These are phyloP conservation scores for Itoplectis maculator DNA, from an alignment of 2,888 invertebrate species.

Conservation along the genomic window DNA sequence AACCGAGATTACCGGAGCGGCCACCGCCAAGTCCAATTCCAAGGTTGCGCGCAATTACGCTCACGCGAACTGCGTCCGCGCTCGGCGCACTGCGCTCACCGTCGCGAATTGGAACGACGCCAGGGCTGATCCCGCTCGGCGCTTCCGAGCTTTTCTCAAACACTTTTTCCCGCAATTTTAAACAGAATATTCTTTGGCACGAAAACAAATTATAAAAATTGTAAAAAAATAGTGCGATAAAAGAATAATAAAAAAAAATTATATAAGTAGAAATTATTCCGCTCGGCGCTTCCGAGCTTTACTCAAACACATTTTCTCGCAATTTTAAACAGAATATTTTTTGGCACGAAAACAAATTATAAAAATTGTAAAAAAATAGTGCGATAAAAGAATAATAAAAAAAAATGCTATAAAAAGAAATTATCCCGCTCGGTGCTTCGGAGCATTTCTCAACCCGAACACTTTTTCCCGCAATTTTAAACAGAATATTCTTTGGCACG, in stretches of 20 bases:
- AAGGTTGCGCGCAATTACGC: conserved; percentile 69
- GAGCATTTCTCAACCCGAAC: conserved; percentile 19
- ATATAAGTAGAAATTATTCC: too few species aligned
- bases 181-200: not conserved
- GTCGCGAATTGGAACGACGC: conserved; percentile 63
- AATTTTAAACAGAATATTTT: not conserved
- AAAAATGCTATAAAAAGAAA: too few species aligned
- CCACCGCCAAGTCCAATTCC: conserved; percentile 67
- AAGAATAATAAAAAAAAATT: too few species aligned
- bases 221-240: too few species aligned
- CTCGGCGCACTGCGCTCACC: conserved; percentile 27
- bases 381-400: too few species aligned
- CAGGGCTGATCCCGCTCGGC: not conserved
- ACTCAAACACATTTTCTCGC: not conserved
- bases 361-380: too few species aligned
- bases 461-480: not conserved
- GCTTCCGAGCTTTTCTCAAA: conserved; percentile 18
- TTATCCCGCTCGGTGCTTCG: not conserved
- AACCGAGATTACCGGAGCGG: conserved; percentile 38
- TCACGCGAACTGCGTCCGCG: conserved; percentile 57
- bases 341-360: too few species aligned
- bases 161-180: not conserved
- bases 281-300: conserved; percentile 9
- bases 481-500: not conserved
- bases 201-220: too few species aligned